Evolutionary conservation across 2,797 vertebrate genomes (phyloP).

Genomic region (Fringilla coelebs): DNA sequence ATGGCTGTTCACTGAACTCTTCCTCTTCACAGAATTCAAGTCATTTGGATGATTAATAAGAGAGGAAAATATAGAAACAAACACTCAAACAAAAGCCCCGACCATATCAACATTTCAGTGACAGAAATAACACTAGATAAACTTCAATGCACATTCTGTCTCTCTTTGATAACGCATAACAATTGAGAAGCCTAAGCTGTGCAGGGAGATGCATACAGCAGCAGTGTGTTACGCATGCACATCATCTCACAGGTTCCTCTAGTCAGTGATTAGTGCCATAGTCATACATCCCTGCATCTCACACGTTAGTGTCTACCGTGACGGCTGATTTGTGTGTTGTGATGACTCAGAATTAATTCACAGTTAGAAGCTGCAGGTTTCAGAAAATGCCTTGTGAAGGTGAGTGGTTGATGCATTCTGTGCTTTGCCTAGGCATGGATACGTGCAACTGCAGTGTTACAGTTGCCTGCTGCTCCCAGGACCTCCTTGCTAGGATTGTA

Average conservation of each 20-base stretch:
- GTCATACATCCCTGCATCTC: conserved; percentile 3
- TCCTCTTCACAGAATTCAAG: neutral
- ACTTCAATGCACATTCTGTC: neutral
- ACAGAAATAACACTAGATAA: conserved; percentile 20
- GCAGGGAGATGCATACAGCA: conserved; percentile 37
- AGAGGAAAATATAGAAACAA: conserved; percentile 13
- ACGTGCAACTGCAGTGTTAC: conserved; percentile 26
- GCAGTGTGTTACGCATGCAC: conserved; percentile 33
- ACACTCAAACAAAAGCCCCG: neutral
- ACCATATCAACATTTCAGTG: neutral
- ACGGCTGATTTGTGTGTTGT: neutral
- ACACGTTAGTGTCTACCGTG: neutral
- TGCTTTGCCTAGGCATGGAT: conserved; percentile 23
- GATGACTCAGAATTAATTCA: conserved; percentile 29
- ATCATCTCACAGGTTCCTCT: neutral
- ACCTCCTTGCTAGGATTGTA: neutral
- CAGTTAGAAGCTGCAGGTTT: neutral
- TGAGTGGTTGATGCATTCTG: conserved; percentile 47
- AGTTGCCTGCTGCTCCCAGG: conserved; percentile 57
- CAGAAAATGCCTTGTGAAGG: conserved; percentile 37
- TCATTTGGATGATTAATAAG: neutral
- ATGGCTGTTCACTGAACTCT: neutral
- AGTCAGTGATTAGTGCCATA: conserved; percentile 1
- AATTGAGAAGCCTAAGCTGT: conserved; percentile 8
- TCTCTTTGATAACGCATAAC: neutral